Percentiles rank a stretch among this genome's conserved stretches.
Evolutionary conservation across 2,888 invertebrate species (phyloP).

Genomic region (Eupithecia dodoneata): DNA sequence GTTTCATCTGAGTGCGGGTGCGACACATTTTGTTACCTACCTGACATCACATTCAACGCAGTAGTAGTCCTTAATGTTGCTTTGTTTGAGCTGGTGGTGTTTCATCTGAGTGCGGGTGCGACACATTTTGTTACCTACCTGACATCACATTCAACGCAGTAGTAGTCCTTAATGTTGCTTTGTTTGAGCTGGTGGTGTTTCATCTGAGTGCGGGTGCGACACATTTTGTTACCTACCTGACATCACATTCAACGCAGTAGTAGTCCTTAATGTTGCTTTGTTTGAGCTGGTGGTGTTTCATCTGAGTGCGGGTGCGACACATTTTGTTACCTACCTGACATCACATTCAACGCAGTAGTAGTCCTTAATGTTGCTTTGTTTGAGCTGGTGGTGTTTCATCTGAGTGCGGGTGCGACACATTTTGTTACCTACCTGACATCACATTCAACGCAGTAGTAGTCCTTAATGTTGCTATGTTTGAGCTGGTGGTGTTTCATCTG

Average conservation of each 20-base stretch:
- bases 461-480: conserved; percentile 63
- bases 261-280: conserved; percentile 66
- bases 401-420: conserved; percentile 61
- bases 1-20: conserved; percentile 71
- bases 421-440: too few relatives aligned
- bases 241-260: conserved; percentile 57
- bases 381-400: conserved; percentile 70
- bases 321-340: too few relatives aligned
- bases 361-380: conserved; percentile 64
- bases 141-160: conserved; percentile 53
- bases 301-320: conserved; percentile 63
- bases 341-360: conserved; percentile 61
- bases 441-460: conserved; percentile 64
- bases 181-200: conserved; percentile 72
- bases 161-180: conserved; percentile 64
- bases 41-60: conserved; percentile 48
- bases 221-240: too few relatives aligned
- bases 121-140: too few relatives aligned
- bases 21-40: too few relatives aligned
- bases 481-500: conserved; percentile 73
- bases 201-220: conserved; percentile 66
- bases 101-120: conserved; percentile 70
- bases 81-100: conserved; percentile 70
- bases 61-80: conserved; percentile 66
- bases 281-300: conserved; percentile 69